phyloP scores from a whole-genome alignment of 2,113 vertebrate genomes.

The Gallinago paraguaiae region DNA sequence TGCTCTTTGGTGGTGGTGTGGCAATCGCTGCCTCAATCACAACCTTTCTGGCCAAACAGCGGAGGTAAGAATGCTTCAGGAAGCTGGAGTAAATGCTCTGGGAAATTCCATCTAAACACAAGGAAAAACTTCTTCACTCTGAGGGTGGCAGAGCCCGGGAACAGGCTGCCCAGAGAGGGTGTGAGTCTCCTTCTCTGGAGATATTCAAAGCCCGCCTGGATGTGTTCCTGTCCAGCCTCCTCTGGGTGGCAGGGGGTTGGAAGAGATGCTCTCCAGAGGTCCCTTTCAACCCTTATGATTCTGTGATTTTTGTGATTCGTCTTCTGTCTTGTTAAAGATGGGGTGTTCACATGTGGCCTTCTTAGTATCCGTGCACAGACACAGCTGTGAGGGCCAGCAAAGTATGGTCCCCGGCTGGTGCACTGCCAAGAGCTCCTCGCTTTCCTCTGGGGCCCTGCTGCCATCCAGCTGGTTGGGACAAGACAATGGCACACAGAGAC shows the following conservation, averaged over 20 bases:
- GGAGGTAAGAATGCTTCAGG: constrained; percentile 45
- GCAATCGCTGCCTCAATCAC: background rate
- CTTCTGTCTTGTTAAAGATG: background rate
- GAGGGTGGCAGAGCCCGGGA: background rate
- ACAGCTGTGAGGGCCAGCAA: background rate
- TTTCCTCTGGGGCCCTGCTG: background rate
- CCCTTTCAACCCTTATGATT: background rate
- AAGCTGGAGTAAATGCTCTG: background rate
- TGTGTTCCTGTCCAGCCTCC: too few relatives aligned
- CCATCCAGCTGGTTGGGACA: background rate
- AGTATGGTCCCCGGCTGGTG: background rate
- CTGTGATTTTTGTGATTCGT: background rate
- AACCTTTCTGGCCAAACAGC: constrained; percentile 45
- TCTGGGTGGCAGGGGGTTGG: background rate
- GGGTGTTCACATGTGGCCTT: background rate
- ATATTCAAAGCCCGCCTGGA: background rate
- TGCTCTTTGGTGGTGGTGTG: background rate
- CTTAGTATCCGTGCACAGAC: background rate
- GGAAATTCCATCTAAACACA: background rate
- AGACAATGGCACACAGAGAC: background rate
- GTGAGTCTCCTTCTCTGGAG: background rate
- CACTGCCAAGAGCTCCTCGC: background rate
- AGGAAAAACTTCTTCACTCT: background rate
- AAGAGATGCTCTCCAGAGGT: background rate
- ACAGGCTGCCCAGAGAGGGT: background rate